These are phyloP conservation scores for Brachycybe producta DNA, from an alignment of 2,888 invertebrate species.

Conservation along the genomic window DNA sequence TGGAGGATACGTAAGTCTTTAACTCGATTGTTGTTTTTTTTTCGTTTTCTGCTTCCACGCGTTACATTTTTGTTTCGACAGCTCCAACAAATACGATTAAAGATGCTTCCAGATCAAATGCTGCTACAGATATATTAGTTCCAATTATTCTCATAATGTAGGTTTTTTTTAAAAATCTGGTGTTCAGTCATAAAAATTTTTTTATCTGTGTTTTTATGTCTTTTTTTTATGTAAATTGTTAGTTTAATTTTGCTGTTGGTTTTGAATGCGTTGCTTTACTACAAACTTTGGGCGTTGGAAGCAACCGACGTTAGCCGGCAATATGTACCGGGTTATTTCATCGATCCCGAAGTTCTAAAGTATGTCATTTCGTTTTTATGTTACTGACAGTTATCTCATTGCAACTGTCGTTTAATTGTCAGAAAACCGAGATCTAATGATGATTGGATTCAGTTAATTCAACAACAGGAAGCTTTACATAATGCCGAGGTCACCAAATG, in stretches of 20 bases:
- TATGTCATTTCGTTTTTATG: conserved; percentile 13
- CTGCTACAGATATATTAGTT: conserved; percentile 11
- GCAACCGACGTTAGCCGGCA: conserved; percentile 26
- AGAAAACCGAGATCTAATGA: conserved; percentile 51
- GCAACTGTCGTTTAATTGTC: too few relatives aligned
- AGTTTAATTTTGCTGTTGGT: conserved; percentile 46
- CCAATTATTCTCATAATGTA: conserved; percentile 15
- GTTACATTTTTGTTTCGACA: not conserved
- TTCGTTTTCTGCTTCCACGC: not conserved
- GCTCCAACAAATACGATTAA: not conserved
- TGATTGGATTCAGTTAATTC: conserved; percentile 66
- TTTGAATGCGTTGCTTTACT: conserved; percentile 67
- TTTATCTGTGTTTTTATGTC: not conserved
- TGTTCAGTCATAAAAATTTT: not conserved
- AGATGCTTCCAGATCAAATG: not conserved
- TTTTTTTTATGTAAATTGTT: conserved; percentile 7
- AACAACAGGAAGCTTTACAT: conserved; percentile 66
- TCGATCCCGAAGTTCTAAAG: conserved; percentile 12
- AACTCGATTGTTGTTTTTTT: not conserved
- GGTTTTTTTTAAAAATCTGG: not conserved
- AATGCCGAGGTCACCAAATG: conserved; percentile 68
- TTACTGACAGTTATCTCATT: too few relatives aligned
- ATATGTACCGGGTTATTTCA: conserved; percentile 2
- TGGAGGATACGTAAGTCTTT: too few relatives aligned
- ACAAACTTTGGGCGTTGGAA: conserved; percentile 65